phyloP scores from a whole-genome alignment of 1,140 invertebrate genomes.

The Drosophila punjabiensis region DNA sequence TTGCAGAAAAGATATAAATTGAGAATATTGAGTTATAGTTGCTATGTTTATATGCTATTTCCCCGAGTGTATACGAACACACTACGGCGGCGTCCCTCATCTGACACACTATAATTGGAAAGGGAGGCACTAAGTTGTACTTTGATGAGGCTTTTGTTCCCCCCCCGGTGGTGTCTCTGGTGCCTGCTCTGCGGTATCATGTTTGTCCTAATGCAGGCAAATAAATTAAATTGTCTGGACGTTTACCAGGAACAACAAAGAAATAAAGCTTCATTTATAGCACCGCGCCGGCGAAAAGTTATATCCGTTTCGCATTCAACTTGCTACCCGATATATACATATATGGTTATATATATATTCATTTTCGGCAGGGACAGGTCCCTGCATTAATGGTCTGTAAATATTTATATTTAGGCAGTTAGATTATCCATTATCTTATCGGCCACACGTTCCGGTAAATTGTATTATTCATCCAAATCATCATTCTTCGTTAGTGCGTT shows the following conservation, averaged over 20 bases:
- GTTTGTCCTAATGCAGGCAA: slow-evolving; percentile 67
- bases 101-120: slow-evolving; percentile 23
- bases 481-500: slow-evolving; percentile 13
- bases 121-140: slow-evolving; percentile 23
- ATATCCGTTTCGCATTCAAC: slow-evolving; percentile 30
- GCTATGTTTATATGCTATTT: not conserved
- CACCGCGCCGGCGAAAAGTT: slow-evolving; percentile 16
- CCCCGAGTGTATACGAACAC: slow-evolving; percentile 19
- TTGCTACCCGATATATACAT: slow-evolving; percentile 10
- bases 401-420: slow-evolving; percentile 8
- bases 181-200: slow-evolving; percentile 33
- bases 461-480: slow-evolving; percentile 27
- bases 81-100: slow-evolving; percentile 14
- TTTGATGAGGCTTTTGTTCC: slow-evolving; percentile 29
- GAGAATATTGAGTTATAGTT: not conserved
- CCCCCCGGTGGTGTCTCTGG: slow-evolving; percentile 5
- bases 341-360: slow-evolving; percentile 2
- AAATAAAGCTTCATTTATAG: slow-evolving; percentile 45
- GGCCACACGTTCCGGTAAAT: slow-evolving; percentile 12
- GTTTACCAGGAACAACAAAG: slow-evolving; percentile 24
- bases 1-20: not conserved
- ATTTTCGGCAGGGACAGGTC: slow-evolving; percentile 6
- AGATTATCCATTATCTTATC: slow-evolving; percentile 49
- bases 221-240: slow-evolving; percentile 65
- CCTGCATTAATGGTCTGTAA: slow-evolving; percentile 15